Evolutionary conservation across 23 tunicate species (phyloP), one percentile per base, ranked within the genome.

Genomic region (Ciona savignyi): DNA sequence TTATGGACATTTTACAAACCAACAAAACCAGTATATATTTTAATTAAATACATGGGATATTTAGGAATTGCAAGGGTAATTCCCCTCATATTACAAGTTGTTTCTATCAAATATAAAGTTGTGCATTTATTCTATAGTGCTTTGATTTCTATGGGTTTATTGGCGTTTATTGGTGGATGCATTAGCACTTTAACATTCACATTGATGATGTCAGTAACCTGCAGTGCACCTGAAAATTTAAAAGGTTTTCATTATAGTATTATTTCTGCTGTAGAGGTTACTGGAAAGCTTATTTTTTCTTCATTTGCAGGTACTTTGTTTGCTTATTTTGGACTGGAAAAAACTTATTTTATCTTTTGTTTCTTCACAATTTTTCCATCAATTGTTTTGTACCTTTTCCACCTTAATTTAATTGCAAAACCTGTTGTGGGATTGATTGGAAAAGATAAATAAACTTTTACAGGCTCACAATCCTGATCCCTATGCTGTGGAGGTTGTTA

Each of bases 171-270:
- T 24, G 73, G 78, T 73, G 86, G 86, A 6, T 61, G 63, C 20
- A 28, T 73, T 6, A 81, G 63, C 61, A 73, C 86, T 72, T 49
- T 81, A 22, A 66, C 86, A 23, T 73, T 73, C 73, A 73, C 78
- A 1, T 29, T 81, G 1, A 81, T 81, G 86, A 73, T 81, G 73
- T 32, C 64, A 2, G 48, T 34, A 22, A 72, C 73, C 51, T 27
- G 30, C 26, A 23, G 33, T 21, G 78, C 35, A 24, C 27, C 25
- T 2, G 67, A 81, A 29, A 27, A 49, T 1, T 42, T 61, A 0
- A 65, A 32, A 4, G 73, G 71, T n/a, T 23, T 21, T 30, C 62
- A 24, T 26, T 81, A 81, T 73, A 70, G 77, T 21, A 27, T 81
- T 28, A 29, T 81, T 25, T 81, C 86, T 25, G 34, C 86, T 11